Conservation (phyloP, 2,797 vertebrate species). For the Spizella passerina region DNA sequence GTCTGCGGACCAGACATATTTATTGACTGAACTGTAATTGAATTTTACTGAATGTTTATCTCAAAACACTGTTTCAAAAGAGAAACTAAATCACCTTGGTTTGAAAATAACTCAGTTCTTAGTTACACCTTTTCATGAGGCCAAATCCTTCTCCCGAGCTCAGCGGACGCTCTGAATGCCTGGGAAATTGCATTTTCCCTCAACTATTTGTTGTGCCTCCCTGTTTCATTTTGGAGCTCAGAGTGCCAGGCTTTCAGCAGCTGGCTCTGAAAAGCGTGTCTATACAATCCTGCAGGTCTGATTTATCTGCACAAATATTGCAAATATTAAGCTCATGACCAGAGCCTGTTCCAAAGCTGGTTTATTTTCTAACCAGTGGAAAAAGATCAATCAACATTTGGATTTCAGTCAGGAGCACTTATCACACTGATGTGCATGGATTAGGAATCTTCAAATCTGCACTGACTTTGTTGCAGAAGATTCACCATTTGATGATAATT, state of each 20-base stretch:
- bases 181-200: neutral
- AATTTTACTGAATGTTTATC: slow-evolving; percentile 4
- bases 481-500: neutral
- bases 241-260: neutral
- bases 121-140: neutral
- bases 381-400: neutral
- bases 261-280: neutral
- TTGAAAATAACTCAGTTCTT: neutral
- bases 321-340: neutral
- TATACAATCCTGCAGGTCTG: neutral
- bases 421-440: neutral
- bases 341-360: neutral
- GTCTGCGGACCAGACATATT: neutral
- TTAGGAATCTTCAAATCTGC: neutral
- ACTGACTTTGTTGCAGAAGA: neutral
- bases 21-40: neutral
- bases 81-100: neutral
- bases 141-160: neutral
- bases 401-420: neutral
- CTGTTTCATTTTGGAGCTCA: neutral
- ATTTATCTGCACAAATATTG: neutral
- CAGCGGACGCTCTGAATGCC: neutral
- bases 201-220: neutral
- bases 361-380: neutral
- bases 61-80: neutral